Evolutionary conservation across 2,888 invertebrate genomes (phyloP), one percentile per base, ranked within the genome.

Genomic region (Tyria jacobaeae): DNA sequence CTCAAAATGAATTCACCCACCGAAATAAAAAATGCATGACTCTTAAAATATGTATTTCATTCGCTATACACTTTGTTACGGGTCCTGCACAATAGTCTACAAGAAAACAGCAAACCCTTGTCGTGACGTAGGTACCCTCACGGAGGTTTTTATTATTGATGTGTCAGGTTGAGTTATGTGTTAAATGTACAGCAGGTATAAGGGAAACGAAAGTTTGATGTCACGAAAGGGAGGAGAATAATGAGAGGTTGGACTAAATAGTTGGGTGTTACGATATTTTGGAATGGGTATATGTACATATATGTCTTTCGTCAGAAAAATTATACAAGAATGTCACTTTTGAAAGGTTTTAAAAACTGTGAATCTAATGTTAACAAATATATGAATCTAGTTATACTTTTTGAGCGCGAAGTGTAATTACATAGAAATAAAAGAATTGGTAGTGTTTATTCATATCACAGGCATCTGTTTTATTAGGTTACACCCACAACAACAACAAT

Each of bases 101-200:
- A 59, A 68, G 77, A 69, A 77, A 77, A 76, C 73, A 57, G 69
- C 68, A 66, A 52, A 77, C 78, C 80, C 77, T 77, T 68, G 68
- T 76, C 70, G 66, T 68, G 65, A 68, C 54, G 75, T 57, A 71
- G 79, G 71, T 73, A 63, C 56, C 59, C 56, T 71, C 67, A 70
- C 71, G 72, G 62, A 68, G 68, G 51, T 72, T 73, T 76, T 79
- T 76, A 78, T 76, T 77, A 77, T 79, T 67, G 73, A 77, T 70
- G 75, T 73, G 79, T 78, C 77, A 79, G 68, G 60, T 68, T 78
- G 78, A 78, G 75, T 78, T 78, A 79, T 78, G 65, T 66, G 55
- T 60, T 44, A 57, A 61, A 62, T 60, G 53, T 64, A 60, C 68
- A 68, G 56, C 66, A 75, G 66, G 78, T 76, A 75, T 75, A 69